Percentiles rank a stretch among this genome's conserved stretches.
Conservation (phyloP, 2,888 invertebrate genomes). For the Argyresthia albistria region DNA sequence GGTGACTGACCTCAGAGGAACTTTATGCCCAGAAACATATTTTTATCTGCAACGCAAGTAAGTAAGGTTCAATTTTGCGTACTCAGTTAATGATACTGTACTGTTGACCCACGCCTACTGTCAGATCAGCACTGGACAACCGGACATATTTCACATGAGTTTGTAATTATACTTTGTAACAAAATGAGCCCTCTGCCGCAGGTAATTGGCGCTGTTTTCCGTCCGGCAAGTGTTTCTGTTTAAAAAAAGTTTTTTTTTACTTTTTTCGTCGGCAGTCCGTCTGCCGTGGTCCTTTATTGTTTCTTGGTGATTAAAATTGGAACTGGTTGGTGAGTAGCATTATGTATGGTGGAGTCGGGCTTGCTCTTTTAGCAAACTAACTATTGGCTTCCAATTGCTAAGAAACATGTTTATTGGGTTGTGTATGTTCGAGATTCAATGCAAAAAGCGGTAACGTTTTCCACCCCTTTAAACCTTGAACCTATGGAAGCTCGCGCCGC, state of each 20-base stretch:
- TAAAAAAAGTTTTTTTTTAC: constrained; percentile 3
- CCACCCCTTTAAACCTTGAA: no score
- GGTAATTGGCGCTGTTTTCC: background rate
- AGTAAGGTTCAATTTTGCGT: no score
- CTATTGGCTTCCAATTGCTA: no score
- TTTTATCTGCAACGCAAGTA: no score
- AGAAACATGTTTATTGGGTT: no score
- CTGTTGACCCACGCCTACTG: constrained; percentile 62
- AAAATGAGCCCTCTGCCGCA: constrained; percentile 30
- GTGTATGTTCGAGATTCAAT: no score
- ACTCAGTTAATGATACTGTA: no score
- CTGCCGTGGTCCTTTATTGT: constrained; percentile 28
- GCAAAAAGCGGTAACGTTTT: no score
- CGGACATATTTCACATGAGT: constrained; percentile 59
- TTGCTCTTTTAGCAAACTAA: no score
- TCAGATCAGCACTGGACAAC: constrained; percentile 46
- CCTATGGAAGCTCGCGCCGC: no score
- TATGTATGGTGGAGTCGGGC: no score
- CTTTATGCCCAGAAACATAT: no score
- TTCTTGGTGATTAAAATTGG: constrained; percentile 9
- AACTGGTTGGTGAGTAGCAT: background rate
- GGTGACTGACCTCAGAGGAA: constrained; percentile 1
- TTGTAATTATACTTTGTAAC: constrained; percentile 23
- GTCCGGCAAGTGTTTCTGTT: background rate
- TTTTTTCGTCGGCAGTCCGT: constrained; percentile 4